Percentiles rank a stretch among this genome's conserved stretches.
Evolutionary conservation across 2,888 invertebrate species (phyloP).

Genomic region (Apodemia duryi): DNA sequence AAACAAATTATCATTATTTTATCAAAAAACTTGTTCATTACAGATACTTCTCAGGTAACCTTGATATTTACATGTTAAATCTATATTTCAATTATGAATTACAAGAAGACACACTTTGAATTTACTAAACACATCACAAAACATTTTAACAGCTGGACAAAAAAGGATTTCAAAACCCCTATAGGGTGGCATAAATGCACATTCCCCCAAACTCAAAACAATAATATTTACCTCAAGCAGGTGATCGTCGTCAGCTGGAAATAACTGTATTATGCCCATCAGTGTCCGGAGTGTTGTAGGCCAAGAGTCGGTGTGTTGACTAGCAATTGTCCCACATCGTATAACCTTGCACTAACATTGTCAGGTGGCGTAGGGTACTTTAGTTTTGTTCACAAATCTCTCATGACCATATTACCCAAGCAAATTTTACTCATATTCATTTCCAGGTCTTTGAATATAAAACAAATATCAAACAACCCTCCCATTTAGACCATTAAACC

Average conservation of each 20-base stretch:
- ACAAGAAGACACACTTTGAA: no score
- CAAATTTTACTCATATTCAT: slow-evolving; percentile 57
- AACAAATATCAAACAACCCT: slow-evolving; percentile 16
- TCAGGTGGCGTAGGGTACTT: slow-evolving; percentile 77
- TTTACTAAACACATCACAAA: no score
- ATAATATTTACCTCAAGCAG: slow-evolving; percentile 57
- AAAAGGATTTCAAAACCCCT: background rate
- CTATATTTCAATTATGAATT: no score
- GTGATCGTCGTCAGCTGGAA: slow-evolving; percentile 55
- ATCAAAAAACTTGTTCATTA: no score
- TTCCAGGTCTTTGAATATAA: slow-evolving; percentile 11
- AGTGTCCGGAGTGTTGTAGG: slow-evolving; percentile 75
- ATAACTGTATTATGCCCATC: slow-evolving; percentile 78
- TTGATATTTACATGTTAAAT: no score
- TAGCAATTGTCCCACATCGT: slow-evolving; percentile 24
- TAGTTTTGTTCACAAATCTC: slow-evolving; percentile 62
- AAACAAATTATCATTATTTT: no score
- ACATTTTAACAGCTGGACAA: no score
- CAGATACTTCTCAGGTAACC: no score
- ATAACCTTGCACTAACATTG: slow-evolving; percentile 36
- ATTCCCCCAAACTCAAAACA: slow-evolving; percentile 40
- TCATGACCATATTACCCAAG: slow-evolving; percentile 73
- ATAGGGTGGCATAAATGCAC: slow-evolving; percentile 22
- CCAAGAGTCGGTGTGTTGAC: slow-evolving; percentile 73
- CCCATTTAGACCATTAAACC: slow-evolving; percentile 21